Conservation (phyloP, 1,140 invertebrate genomes). For the Sipha flava region DNA sequence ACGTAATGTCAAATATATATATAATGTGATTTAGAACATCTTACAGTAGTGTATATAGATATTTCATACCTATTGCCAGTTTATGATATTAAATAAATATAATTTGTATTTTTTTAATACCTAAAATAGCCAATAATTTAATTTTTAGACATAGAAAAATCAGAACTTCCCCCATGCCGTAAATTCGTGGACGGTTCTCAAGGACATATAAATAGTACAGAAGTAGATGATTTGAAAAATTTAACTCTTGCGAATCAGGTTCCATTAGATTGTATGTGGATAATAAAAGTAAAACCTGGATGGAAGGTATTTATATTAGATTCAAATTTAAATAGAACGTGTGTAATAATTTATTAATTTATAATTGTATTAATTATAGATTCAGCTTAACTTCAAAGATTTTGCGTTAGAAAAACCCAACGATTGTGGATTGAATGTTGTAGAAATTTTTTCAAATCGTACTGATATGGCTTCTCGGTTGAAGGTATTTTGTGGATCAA, state of each 20-base stretch:
- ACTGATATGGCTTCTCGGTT: constrained; percentile 54
- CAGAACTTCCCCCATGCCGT: constrained; percentile 49
- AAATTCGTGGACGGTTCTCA: constrained; percentile 46
- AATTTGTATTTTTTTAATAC: no score
- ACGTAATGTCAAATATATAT: no score
- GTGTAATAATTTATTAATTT: no score
- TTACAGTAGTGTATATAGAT: no score
- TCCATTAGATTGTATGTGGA: constrained; percentile 73
- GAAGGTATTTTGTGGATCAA: constrained; percentile 68
- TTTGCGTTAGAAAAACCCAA: constrained; percentile 66
- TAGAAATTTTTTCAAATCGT: constrained; percentile 63
- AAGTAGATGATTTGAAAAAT: constrained; percentile 49
- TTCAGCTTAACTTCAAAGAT: constrained; percentile 59
- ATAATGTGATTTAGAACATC: no score
- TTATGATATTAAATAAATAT: no score
- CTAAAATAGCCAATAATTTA: no score
- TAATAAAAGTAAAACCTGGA: constrained; percentile 56
- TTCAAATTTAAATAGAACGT: neutral
- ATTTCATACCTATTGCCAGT: no score
- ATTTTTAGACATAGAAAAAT: constrained; percentile 42
- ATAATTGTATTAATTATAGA: constrained; percentile 47
- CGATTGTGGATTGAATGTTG: constrained; percentile 72
- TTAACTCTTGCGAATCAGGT: constrained; percentile 47
- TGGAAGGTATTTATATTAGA: constrained; percentile 52
- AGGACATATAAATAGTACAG: constrained; percentile 48